phyloP scores from a whole-genome alignment of 2,797 vertebrate genomes.

The Poeciliopsis presidionis region DNA sequence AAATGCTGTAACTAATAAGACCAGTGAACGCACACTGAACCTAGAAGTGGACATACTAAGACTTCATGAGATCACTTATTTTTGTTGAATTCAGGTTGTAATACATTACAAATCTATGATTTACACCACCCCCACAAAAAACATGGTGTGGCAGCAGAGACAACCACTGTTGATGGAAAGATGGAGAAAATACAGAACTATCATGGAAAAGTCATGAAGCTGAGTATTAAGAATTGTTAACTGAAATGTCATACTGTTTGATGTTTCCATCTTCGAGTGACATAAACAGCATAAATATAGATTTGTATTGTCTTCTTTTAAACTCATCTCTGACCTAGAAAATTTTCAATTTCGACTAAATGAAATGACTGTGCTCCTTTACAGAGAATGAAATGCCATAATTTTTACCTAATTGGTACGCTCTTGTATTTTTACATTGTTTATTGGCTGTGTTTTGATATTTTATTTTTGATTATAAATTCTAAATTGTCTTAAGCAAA shows the following conservation, averaged over 20 bases:
- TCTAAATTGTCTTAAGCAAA: neutral
- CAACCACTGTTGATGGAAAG: neutral
- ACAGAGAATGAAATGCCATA: neutral
- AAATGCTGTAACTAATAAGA: neutral
- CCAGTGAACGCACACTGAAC: neutral
- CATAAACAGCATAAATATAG: neutral
- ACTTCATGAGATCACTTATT: neutral
- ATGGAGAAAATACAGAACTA: neutral
- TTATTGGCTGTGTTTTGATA: neutral
- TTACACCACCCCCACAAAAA: neutral
- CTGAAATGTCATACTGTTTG: neutral
- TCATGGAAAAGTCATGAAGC: neutral
- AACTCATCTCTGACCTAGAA: no score
- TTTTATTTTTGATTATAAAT: neutral
- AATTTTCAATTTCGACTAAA: neutral
- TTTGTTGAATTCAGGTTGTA: neutral
- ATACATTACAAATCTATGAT: neutral
- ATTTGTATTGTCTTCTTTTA: neutral
- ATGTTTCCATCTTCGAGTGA: neutral
- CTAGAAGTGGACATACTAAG: neutral
- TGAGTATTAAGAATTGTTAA: neutral
- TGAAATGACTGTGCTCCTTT: neutral
- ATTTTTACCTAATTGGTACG: neutral
- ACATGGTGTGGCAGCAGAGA: neutral
- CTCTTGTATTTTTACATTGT: neutral